Base-by-base conservation (phyloP, 2,888 invertebrate genomes). In the Apantesis nais region DNA sequence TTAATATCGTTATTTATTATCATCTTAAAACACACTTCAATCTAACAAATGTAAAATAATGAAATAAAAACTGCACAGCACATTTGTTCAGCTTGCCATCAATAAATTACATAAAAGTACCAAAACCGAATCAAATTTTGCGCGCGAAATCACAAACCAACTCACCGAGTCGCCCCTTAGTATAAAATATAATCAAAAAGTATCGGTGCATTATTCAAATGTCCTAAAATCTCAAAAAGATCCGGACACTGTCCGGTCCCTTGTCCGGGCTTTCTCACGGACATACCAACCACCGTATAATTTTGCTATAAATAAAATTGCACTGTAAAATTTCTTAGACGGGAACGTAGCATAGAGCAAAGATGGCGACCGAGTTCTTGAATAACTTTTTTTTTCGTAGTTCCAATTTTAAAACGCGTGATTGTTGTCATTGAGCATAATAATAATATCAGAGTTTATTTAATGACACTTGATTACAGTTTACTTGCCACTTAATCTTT, bases 221-320 rank as follows among this genome's bases (percentile, higher is more conserved):
- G 74, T 71, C 78, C 79, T 70, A 76, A 82, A 82, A 82, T 81
- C 79, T 81, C 76, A 78, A 82, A 80, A 78, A 75, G 71, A 69
- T 74, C 71, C 44, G 55, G 41, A 19, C 62, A 65, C 29, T 64
- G 77, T 73, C 80, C 78, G 74, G 72, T 66, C 68, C 66, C 65
- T 72, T 78, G 73, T 70, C 73, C 65, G 68, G 66, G 68, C 70
- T 84, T 92, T 93, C 93, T 92, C 94, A 93, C 92, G 93, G 86
- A 84, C 81, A 74, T 67, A 69, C 52, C 62, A 68, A 75, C 81
- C 75, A 75, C 87, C 88, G 93, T 91, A 93, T 94, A 94, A 94
- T 93, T 91, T 86, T 44, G 87, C 92, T 89, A 94, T 93, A 94
- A 94, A 94, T 93, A 94, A 93, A 92, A 93, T 91, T 91, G 88